These are phyloP conservation scores for Toxostoma redivivum DNA, from an alignment of 2,113 vertebrate genomes.

Conservation along the genomic window DNA sequence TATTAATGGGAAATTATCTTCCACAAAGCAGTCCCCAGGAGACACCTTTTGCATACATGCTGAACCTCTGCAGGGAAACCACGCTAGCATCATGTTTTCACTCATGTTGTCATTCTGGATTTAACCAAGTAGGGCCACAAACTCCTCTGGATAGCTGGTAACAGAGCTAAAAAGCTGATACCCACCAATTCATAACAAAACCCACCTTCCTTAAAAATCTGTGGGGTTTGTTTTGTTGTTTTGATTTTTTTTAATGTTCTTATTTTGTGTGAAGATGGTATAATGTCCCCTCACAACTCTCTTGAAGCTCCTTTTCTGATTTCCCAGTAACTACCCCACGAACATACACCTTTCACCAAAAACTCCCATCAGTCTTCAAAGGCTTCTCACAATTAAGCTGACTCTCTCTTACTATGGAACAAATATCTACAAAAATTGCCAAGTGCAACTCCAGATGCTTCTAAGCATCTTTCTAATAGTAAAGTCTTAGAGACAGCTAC, in stretches of 20 bases:
- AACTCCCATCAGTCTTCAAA: neutral
- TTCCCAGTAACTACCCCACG: neutral
- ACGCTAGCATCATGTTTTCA: neutral
- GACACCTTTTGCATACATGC: neutral
- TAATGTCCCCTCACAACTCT: neutral
- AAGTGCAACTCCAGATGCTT: neutral
- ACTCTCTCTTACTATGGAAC: neutral
- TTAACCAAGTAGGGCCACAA: neutral
- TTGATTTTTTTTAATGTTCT: neutral
- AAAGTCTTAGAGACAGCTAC: neutral
- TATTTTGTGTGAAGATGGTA: neutral
- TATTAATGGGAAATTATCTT: neutral
- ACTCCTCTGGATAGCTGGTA: neutral
- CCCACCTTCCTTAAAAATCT: neutral
- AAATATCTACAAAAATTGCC: neutral
- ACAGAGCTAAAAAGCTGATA: neutral
- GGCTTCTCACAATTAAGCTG: neutral
- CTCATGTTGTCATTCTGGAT: fast-evolving
- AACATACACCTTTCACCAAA: neutral
- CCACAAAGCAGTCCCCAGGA: neutral
- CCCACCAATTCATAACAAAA: neutral
- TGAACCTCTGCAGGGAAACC: neutral
- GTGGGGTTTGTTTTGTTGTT: no score
- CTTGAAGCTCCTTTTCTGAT: neutral
- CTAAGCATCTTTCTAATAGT: neutral